phyloP scores from a whole-genome alignment of 2,888 invertebrate species.

The Campoplex capitator region DNA sequence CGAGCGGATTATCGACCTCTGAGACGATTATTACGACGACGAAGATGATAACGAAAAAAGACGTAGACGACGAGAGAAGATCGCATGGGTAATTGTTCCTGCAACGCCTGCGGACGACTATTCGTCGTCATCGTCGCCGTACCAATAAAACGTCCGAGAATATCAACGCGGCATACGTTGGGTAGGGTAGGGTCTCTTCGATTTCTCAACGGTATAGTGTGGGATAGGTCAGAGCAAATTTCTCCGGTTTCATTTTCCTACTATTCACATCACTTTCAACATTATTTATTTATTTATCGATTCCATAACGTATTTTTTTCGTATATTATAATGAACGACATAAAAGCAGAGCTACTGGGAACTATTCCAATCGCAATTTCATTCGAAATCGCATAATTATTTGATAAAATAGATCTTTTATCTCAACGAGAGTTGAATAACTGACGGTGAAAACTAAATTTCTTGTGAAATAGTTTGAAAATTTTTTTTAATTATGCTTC shows the following conservation, averaged over 20 bases:
- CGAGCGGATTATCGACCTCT: constrained; percentile 77
- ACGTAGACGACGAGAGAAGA: constrained; percentile 43
- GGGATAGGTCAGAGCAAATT: constrained; percentile 33
- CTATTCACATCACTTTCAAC: constrained; percentile 4
- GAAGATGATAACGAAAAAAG: constrained; percentile 63
- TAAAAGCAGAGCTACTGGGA: neutral
- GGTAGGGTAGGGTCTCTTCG: constrained; percentile 29
- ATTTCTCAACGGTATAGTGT: constrained; percentile 21
- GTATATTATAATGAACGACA: neutral
- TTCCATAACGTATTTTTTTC: neutral
- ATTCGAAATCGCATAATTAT: neutral
- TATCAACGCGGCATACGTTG: constrained; percentile 17
- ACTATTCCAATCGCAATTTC: neutral
- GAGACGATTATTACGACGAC: constrained; percentile 75
- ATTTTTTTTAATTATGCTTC: neutral
- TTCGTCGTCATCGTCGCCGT: constrained; percentile 7
- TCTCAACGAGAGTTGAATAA: neutral
- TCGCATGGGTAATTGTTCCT: constrained; percentile 59
- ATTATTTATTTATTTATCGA: neutral
- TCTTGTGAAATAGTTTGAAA: neutral
- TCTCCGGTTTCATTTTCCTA: neutral
- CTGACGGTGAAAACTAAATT: neutral
- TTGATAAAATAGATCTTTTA: neutral
- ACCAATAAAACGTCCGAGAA: constrained; percentile 17
- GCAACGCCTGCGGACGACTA: constrained; percentile 56